phyloP scores from a whole-genome alignment of 2,797 vertebrate genomes.

The Neosalanx taihuensis region DNA sequence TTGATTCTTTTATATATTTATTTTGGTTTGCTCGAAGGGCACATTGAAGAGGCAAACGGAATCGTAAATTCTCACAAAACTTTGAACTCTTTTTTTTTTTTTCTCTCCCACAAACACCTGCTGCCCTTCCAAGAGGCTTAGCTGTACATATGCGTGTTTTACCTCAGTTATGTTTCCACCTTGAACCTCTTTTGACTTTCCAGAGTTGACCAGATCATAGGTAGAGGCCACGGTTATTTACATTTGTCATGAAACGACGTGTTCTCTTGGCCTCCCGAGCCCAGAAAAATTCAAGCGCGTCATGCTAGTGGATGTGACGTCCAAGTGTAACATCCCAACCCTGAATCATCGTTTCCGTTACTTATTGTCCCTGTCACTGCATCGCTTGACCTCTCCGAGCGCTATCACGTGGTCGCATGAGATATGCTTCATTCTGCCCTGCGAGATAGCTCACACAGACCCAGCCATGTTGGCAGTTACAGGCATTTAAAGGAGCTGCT shows the following conservation, averaged over 20 bases:
- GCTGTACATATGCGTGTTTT: background rate
- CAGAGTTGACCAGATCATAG: no score
- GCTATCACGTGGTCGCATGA: background rate
- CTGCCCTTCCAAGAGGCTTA: background rate
- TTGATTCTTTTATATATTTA: slow-evolving; percentile 55
- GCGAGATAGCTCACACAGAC: background rate
- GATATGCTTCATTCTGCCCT: background rate
- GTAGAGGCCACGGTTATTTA: no score
- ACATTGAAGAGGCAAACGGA: slow-evolving; percentile 28
- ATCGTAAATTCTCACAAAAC: slow-evolving; percentile 34
- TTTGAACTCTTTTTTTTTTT: background rate
- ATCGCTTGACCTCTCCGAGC: background rate
- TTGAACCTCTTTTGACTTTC: no score
- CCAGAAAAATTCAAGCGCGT: no score
- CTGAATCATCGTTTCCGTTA: background rate
- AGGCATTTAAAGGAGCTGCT: background rate
- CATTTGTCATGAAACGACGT: no score
- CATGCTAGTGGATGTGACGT: no score
- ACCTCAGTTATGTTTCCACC: background rate
- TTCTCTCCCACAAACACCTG: background rate
- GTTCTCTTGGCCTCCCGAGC: no score
- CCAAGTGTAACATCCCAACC: no score
- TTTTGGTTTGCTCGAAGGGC: slow-evolving; percentile 49
- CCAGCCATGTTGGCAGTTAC: background rate
- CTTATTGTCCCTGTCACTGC: background rate